Evolutionary conservation across 2,888 invertebrate genomes (phyloP), one percentile per base, ranked within the genome.

Genomic region (Cerastoderma edule): DNA sequence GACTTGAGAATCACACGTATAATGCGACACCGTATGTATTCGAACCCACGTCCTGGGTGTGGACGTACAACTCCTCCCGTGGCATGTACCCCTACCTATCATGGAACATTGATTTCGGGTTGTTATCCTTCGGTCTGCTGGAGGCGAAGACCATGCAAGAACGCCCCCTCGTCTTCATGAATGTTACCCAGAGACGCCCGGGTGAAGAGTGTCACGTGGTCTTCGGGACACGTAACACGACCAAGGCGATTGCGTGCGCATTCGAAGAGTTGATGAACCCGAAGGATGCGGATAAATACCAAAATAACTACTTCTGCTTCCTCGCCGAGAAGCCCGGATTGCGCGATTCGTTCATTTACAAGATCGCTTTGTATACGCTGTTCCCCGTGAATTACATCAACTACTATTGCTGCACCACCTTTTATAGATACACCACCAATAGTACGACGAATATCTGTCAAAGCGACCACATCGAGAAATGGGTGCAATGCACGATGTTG

Each of bases 101-200:
- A 5, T 75, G 72, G 75, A 72, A 72, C 27, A 44, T 72, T 8
- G 75, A 79, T 54, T 71, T 57, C 44, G 70, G 67, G n/a, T 16
- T 79, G 3, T 48, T 75, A 28, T 75, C 75, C 16, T 79, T 79
- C 63, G 75, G 72, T 10, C 64, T 79, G 8, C 46, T 79, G 16
- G 75, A 79, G 30, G 67, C 69, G 10, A 69, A 72, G 63, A 79
- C 79, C 4, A 32, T 63, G 2, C 27, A 46, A 16, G 56, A 56
- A n/a, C 53, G 48, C 8, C 27, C 50, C n/a, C 46, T 68, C 19
- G 56, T 72, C 19, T 22, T 32, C 16, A 28, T 72, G 13, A 53
- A 27, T 13, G 57, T 50, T 6, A 3, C 35, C 8, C 10, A 22
- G 5, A 35, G 27, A 39, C 5, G 13, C 22, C 16, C 46, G n/a